These are phyloP conservation scores for Rhabditoides inermis DNA, from an alignment of 2,888 invertebrate genomes.

Conservation along the genomic window DNA sequence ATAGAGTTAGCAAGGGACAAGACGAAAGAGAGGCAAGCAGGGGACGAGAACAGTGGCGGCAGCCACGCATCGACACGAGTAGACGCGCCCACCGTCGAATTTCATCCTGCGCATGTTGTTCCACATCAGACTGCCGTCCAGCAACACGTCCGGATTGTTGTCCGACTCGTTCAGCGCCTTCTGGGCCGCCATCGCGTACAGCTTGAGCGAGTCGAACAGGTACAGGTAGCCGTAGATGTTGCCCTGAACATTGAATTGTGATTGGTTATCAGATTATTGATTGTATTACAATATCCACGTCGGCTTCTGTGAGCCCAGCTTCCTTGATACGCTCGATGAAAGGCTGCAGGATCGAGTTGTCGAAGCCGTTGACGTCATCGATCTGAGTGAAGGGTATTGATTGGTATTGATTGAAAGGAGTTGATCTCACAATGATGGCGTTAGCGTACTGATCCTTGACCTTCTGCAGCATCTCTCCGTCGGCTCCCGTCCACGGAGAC, in stretches of 20 bases:
- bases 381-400: constrained; percentile 13
- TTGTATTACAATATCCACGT: constrained; percentile 23
- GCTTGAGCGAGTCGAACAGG: constrained; percentile 32
- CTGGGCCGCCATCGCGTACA: constrained; percentile 40
- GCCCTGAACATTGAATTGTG: constrained; percentile 24
- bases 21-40: too few species aligned
- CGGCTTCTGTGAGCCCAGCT: constrained; percentile 22
- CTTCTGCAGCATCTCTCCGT: constrained; percentile 48
- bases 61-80: too few species aligned
- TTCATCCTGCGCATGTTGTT: constrained; percentile 40
- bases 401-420: neutral
- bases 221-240: constrained; percentile 37
- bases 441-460: constrained; percentile 47
- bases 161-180: constrained; percentile 35
- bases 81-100: constrained; percentile 31
- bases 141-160: constrained; percentile 28
- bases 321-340: constrained; percentile 32
- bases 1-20: too few species aligned
- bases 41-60: too few species aligned
- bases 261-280: neutral
- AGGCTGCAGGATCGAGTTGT: constrained; percentile 28
- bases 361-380: constrained; percentile 35
- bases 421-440: constrained; percentile 37
- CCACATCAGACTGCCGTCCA: constrained; percentile 44
- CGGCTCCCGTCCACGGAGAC: constrained; percentile 48